These are phyloP conservation scores for Macrobrachium rosenbergii DNA, from an alignment of 1,140 invertebrate genomes.

Conservation along the genomic window DNA sequence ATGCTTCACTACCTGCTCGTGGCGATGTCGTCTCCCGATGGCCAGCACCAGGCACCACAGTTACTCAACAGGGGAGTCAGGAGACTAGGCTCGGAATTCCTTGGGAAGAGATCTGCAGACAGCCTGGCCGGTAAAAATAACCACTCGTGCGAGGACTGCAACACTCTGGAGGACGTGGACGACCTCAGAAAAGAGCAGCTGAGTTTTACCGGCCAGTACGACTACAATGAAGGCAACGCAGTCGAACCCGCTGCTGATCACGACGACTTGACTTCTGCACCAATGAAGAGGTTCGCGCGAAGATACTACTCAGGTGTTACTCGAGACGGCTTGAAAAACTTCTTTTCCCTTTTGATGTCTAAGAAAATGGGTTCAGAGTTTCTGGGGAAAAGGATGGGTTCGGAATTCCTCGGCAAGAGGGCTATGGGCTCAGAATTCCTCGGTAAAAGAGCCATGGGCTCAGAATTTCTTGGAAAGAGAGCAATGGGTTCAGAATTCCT, in stretches of 20 bases:
- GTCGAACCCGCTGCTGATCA: background rate
- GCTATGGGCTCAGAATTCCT: constrained; percentile 55
- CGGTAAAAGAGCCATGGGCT: constrained; percentile 49
- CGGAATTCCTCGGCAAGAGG: constrained; percentile 53
- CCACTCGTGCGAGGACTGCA: background rate
- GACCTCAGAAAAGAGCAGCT: constrained; percentile 42
- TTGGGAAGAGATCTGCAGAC: constrained; percentile 44
- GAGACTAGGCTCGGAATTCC: constrained; percentile 54
- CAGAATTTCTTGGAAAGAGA: constrained; percentile 53
- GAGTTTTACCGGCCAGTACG: constrained; percentile 45
- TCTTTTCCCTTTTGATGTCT: constrained; percentile 33
- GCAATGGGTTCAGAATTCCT: constrained; percentile 56
- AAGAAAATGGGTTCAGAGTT: constrained; percentile 58
- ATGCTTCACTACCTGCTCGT: constrained; percentile 44
- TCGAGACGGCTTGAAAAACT: constrained; percentile 6
- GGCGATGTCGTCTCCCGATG: constrained; percentile 32
- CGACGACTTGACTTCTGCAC: background rate
- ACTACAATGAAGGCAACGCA: background rate
- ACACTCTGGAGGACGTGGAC: background rate
- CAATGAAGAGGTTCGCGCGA: constrained; percentile 15
- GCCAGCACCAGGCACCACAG: constrained; percentile 12
- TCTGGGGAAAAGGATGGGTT: constrained; percentile 44
- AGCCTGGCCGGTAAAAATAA: background rate
- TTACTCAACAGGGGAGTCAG: constrained; percentile 44
- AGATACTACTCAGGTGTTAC: background rate